Conservation (phyloP, 1,140 invertebrate species). For the Trichonephila inaurata region DNA sequence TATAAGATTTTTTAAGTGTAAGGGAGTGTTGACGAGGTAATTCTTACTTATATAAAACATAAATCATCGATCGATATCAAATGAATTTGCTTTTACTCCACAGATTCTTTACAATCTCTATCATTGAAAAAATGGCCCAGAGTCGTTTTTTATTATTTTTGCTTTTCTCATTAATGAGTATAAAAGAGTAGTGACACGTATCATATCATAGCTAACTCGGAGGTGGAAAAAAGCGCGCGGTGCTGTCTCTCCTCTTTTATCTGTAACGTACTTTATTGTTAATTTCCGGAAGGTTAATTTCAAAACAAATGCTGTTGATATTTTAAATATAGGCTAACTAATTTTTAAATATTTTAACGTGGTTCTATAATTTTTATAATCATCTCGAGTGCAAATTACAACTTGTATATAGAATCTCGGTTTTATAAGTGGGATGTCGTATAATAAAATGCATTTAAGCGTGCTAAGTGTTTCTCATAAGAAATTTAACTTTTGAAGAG, state of each 20-base stretch:
- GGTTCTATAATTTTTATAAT: background rate
- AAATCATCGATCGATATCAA: background rate
- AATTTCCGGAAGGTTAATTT: constrained; percentile 20
- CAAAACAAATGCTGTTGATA: background rate
- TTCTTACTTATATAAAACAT: background rate
- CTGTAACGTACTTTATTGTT: constrained; percentile 42
- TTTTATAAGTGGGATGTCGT: constrained; percentile 54
- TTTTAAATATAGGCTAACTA: background rate
- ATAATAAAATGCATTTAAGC: constrained; percentile 58
- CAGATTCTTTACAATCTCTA: background rate
- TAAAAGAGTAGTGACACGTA: constrained; percentile 68
- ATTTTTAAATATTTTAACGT: constrained; percentile 21
- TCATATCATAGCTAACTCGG: constrained; percentile 30
- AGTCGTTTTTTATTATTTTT: constrained; percentile 34
- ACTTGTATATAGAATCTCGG: constrained; percentile 19
- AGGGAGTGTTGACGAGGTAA: background rate
- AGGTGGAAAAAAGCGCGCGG: constrained; percentile 58
- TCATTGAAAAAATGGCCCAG: background rate
- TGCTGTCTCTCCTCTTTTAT: constrained; percentile 10
- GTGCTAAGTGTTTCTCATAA: constrained; percentile 46
- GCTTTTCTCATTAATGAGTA: constrained; percentile 44
- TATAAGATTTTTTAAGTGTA: background rate
- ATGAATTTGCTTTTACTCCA: background rate
- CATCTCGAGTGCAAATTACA: background rate
- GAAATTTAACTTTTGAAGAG: background rate